Evolutionary conservation across 2,888 invertebrate genomes (phyloP).

Genomic region (Macaria notata): DNA sequence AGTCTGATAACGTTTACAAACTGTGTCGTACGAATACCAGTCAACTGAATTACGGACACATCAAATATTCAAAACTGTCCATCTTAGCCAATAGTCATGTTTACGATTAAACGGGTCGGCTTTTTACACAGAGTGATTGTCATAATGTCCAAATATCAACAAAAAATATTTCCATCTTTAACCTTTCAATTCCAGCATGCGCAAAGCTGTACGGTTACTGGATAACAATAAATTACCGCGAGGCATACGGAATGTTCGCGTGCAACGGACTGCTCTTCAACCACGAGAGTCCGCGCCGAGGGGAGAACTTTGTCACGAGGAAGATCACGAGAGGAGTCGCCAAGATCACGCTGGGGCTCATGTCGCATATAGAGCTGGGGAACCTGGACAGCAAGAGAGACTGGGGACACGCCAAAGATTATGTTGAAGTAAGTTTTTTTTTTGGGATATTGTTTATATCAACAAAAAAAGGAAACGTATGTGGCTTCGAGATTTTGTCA

Average conservation of each 20-base stretch:
- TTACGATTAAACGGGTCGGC: no score
- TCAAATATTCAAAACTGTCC: no score
- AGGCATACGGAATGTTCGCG: conserved; percentile 97
- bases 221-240: conserved; percentile 97
- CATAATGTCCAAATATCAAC: no score
- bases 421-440: conserved; percentile 88
- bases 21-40: no score
- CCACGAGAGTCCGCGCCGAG: conserved; percentile 97
- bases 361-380: conserved; percentile 94
- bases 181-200: conserved; percentile 90
- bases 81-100: no score
- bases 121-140: no score
- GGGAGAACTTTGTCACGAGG: conserved; percentile 99
- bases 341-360: conserved; percentile 94
- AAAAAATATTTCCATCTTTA: no score
- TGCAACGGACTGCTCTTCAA: conserved; percentile 98
- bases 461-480: no score
- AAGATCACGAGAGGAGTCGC: conserved; percentile 99
- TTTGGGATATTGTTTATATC: no score
- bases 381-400: conserved; percentile 97
- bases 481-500: no score
- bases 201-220: conserved; percentile 98
- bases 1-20: no score
- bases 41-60: no score
- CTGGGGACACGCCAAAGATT: conserved; percentile 99